A percentile compares a stretch with the other conserved stretches of the same genome.
phyloP scores from a whole-genome alignment of 30 jellyfish, hydroid and myxozoan species.

The Aurelia sp. region DNA sequence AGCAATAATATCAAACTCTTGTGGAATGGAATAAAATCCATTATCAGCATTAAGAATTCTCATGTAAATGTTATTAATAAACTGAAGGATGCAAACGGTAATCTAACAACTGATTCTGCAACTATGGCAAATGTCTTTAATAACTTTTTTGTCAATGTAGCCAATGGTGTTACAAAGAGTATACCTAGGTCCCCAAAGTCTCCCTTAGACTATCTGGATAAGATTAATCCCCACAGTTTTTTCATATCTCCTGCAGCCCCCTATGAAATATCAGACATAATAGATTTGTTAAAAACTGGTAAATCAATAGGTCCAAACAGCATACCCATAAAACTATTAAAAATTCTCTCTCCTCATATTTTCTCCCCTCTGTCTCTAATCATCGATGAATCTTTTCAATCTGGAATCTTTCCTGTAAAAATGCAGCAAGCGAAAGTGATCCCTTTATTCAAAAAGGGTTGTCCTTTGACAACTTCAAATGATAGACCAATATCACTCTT shows the following conservation, averaged over 20 bases:
- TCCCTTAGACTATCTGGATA: conserved; percentile 30
- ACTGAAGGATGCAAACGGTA: conserved; percentile 65
- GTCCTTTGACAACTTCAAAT: conserved; percentile 44
- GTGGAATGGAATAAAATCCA: too few species aligned
- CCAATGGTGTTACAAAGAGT: conserved; percentile 45
- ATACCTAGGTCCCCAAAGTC: conserved; percentile 59
- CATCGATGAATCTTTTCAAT: conserved; percentile 36
- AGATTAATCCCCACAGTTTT: conserved; percentile 19
- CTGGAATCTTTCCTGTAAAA: conserved; percentile 50
- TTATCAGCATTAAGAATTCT: too few species aligned
- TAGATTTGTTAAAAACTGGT: neutral
- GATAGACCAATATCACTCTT: conserved; percentile 54
- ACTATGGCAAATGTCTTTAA: conserved; percentile 38
- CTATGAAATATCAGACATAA: too few species aligned
- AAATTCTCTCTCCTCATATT: conserved; percentile 55
- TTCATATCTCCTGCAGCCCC: conserved; percentile 6
- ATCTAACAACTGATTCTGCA: conserved; percentile 64
- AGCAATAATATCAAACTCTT: too few species aligned
- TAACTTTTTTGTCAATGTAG: conserved; percentile 35
- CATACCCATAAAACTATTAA: conserved; percentile 32
- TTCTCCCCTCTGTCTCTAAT: conserved; percentile 50
- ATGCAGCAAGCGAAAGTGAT: conserved; percentile 56
- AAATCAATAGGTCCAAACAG: conserved; percentile 58
- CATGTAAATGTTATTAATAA: neutral
- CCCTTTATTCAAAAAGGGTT: conserved; percentile 54